Base-by-base conservation (phyloP, 35 echinoderm and acorn worm genomes). In the Anneissia japonica region DNA sequence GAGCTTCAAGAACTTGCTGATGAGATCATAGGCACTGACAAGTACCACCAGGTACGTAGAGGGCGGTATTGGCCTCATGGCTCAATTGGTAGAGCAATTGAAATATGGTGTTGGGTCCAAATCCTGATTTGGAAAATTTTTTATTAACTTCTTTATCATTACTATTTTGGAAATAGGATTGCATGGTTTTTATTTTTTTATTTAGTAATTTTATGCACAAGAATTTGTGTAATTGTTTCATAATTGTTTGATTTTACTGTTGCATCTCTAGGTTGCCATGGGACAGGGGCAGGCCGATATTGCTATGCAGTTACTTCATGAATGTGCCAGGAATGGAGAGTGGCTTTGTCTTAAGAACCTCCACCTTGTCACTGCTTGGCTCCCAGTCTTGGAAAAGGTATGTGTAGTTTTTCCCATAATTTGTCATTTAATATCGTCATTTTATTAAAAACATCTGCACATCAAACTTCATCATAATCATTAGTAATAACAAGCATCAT, bases 261-360 rank as follows among this genome's bases (percentile, higher is more conserved):
- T n/a, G n/a, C n/a, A n/a, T n/a, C n/a, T 45, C 39, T 37, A 99
- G 96, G 96, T 99, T 91, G 96, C 96, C 16, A 99, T 99, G 96
- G 96, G 92, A 41, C 96, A 99, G 72, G 96, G 96, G 26, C 96
- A 99, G 45, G 96, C 96, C 55, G 92, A 99, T 32, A 89, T 99
- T 41, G 96, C 96, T 29, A 94, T 99, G 91, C 96, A 99, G 83
- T 82, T 86, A 13, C 84, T 99, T 11, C 91, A 89, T 79, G 96
- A 99, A 23, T 94, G 96, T 74, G 55, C 96, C 41, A 77, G 96
- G 28, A 91, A 99, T 46, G 96, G 96, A 76, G 96, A 99, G 46
- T 99, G 96, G 96, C 83, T 99, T 7, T 99, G 96, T 37, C 80
- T 99, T 19, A 99, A 99, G 89, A 99, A 99, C 40, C 89, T 99